Base-by-base conservation (phyloP, 2,113 vertebrate species). In the Epinephelus moara region DNA sequence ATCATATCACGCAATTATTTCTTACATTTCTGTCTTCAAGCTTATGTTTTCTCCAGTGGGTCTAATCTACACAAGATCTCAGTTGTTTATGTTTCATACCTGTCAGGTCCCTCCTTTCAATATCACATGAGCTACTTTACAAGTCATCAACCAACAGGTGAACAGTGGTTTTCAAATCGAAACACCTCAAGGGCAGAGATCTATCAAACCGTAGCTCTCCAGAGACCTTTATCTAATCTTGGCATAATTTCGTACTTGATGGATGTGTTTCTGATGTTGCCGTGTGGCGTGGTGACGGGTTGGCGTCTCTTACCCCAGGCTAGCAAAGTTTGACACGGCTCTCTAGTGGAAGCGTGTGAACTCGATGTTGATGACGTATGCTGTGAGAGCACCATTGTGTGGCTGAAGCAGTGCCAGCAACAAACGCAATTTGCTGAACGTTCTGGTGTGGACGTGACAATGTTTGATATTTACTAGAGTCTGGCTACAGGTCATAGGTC, bases 201-300 rank as follows among this genome's bases (percentile, higher is more conserved):
- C 82, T 75, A 89, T 88, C 84, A 84, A 76, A 53, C 63, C n/a
- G 14, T 12, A 68, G 67, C 59, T 45, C 47, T 88, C 47, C 74
- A 53, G 75, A 78, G 69, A 73, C 49, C 57, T 61, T 75, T 21
- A 25, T 83, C 63, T 87, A 88, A 91, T 92, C 77, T 82, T 9
- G n/a, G 73, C 79, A 45, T 92, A 85, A 91, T 88, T 89, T 76
- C 53, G 37, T 25, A 78, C 40, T 73, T 94, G 92, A 94, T 81
- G 74, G 82, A 92, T 91, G 78, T 80, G 85, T 88, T 80, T 78
- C 61, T 77, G 84, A 82, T 73, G 63, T 84, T 85, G 66, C 40
- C 7, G 9, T 62, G 76, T 68, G 70, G 33, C 70, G 27, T 30
- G 33, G 70, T 68, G 80, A 73, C 27, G 37, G 72, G 71, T 66